phyloP scores from a whole-genome alignment of 30 jellyfish, hydroid and myxozoan genomes.

The Aurelia coerulea region DNA sequence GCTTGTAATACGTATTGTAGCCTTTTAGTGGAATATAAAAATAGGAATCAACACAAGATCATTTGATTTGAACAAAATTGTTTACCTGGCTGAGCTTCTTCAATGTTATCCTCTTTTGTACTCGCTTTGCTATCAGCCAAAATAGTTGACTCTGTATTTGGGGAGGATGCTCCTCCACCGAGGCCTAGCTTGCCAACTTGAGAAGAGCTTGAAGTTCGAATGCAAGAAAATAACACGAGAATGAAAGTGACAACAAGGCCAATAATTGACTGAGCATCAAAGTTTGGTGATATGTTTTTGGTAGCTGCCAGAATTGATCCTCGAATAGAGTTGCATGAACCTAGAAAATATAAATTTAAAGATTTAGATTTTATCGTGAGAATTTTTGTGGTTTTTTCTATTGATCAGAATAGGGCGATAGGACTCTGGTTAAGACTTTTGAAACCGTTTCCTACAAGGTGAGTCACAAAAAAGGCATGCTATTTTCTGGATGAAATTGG shows the following conservation, averaged over 20 bases:
- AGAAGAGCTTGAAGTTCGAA: slow-evolving; percentile 88
- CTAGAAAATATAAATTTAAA: slow-evolving; percentile 1
- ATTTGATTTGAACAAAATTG: no score
- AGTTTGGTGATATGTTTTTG: slow-evolving; percentile 48
- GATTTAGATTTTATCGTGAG: no score
- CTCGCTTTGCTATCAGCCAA: slow-evolving; percentile 44
- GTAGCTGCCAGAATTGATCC: slow-evolving; percentile 55
- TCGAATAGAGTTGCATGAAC: slow-evolving; percentile 77
- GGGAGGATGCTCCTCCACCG: slow-evolving; percentile 60
- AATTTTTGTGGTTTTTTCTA: no score
- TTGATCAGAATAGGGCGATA: no score
- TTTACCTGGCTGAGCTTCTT: slow-evolving; percentile 19
- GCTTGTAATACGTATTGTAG: no score
- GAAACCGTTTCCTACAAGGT: no score
- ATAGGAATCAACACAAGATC: no score
- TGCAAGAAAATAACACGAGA: slow-evolving; percentile 85
- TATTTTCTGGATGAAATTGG: no score
- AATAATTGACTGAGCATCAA: slow-evolving; percentile 94
- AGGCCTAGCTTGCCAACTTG: slow-evolving; percentile 88
- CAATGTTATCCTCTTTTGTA: slow-evolving; percentile 17
- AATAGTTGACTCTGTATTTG: slow-evolving; percentile 61
- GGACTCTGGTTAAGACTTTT: no score
- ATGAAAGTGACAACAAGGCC: slow-evolving; percentile 90
- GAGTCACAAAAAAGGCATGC: no score
- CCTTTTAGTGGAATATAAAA: no score